phyloP scores from a whole-genome alignment of 2,888 invertebrate genomes.

The Apoda limacodes region DNA sequence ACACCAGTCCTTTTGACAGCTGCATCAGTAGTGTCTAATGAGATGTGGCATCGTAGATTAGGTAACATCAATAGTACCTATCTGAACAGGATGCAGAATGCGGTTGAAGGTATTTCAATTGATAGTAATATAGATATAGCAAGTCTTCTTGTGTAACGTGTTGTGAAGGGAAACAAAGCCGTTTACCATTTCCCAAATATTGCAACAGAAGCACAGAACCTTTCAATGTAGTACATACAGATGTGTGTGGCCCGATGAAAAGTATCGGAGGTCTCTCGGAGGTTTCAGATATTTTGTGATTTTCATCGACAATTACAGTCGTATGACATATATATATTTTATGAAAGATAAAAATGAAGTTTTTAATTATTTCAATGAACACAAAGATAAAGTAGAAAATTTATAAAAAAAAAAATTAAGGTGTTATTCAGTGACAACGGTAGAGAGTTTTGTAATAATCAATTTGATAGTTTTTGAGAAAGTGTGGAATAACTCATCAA shows the following conservation, averaged over 20 bases:
- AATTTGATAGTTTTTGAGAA: conserved; percentile 10
- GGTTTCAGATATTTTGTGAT: conserved; percentile 16
- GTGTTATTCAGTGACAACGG: conserved; percentile 8
- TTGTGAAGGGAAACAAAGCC: conserved; percentile 12
- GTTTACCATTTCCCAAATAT: conserved; percentile 9
- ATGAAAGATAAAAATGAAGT: conserved; percentile 27
- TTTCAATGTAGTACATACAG: conserved; percentile 4
- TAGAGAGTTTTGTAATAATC: too few species aligned
- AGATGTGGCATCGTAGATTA: conserved; percentile 3
- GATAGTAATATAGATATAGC: conserved; percentile 1
- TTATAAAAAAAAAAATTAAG: conserved; percentile 22
- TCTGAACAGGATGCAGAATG: conserved; percentile 9
- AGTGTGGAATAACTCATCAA: conserved; percentile 16
- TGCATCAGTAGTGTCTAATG: conserved; percentile 5
- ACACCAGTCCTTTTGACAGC: conserved; percentile 9
- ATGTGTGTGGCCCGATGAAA: conserved; percentile 11
- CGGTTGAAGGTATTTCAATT: conserved; percentile 10
- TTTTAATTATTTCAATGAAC: conserved; percentile 17
- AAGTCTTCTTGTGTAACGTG: conserved; percentile 9
- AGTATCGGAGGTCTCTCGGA: conserved; percentile 3
- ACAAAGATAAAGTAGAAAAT: conserved; percentile 24
- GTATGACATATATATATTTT: conserved; percentile 20
- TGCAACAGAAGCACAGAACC: conserved; percentile 6
- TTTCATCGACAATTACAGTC: conserved; percentile 26
- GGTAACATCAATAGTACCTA: conserved; percentile 4